Evolutionary conservation across 2,888 invertebrate species (phyloP).

Genomic region (Eristalis intricaria): DNA sequence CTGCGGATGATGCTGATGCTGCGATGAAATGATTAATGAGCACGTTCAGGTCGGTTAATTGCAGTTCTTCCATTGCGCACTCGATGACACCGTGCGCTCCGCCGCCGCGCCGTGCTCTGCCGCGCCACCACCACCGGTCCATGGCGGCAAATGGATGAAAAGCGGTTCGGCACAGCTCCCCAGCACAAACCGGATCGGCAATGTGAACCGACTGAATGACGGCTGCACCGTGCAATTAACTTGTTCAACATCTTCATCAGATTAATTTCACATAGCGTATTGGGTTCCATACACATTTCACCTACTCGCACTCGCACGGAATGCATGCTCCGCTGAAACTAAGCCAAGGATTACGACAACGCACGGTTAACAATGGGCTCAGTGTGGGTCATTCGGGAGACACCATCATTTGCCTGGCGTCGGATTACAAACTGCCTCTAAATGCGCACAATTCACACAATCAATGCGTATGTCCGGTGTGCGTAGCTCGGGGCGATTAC

Average conservation of each 20-base stretch:
- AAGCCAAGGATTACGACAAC: constrained; percentile 60
- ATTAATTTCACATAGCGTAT: constrained; percentile 53
- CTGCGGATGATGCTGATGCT: background rate
- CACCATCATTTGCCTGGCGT: background rate
- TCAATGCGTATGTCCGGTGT: constrained; percentile 23
- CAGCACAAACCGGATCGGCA: constrained; percentile 34
- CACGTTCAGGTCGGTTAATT: constrained; percentile 54
- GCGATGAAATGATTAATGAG: constrained; percentile 65
- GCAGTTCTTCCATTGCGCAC: constrained; percentile 34
- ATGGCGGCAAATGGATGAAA: constrained; percentile 28
- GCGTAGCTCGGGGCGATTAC: constrained; percentile 24
- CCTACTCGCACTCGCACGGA: background rate
- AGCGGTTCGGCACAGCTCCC: constrained; percentile 15
- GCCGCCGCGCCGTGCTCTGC: background rate
- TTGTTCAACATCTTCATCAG: constrained; percentile 69
- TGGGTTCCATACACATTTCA: constrained; percentile 10
- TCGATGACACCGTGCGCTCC: constrained; percentile 38
- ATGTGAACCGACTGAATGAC: constrained; percentile 26
- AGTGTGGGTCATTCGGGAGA: constrained; percentile 31
- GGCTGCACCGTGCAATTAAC: constrained; percentile 54
- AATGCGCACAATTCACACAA: constrained; percentile 56
- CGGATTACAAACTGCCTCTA: constrained; percentile 58
- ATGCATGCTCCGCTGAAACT: constrained; percentile 19
- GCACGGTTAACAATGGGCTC: constrained; percentile 36
- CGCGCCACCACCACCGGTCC: background rate